Evolutionary conservation across 2,113 vertebrate genomes (phyloP), one percentile per base, ranked within the genome.

Genomic region (Chaetodon auriga): DNA sequence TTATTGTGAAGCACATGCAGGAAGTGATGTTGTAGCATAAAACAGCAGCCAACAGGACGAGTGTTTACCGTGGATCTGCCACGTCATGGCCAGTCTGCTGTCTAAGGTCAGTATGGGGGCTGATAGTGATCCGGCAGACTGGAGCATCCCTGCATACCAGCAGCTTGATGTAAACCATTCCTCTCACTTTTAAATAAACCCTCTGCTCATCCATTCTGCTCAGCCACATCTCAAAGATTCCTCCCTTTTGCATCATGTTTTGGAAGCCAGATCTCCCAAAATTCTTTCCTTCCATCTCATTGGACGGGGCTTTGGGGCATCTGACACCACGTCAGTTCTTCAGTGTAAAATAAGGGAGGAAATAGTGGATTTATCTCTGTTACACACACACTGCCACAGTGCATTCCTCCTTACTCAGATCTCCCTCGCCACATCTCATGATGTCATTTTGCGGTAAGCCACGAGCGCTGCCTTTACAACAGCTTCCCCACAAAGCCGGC

Each of bases 371-470:
- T 55, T 36, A 16, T 58, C 23, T 11, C 54, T 1, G 30, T 23
- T 6, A 41, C 1, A 75, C 36, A 70, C 76, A 48, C 58, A 45
- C 16, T 2, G 60, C 78, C 68, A 71, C 69, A 35, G 9, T 35
- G 68, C 57, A 55, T 64, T 77, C 68, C 68, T 81, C 64, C 82
- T 68, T 3, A 54, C 53, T 87, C 84, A 60, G 43, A 74, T 78
- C 70, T 75, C 55, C 62, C 66, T 86, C 49, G 38, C 89, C 81
- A 43, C 84, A 81, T 75, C 35, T 72, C 73, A 53, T 87, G 89
- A 81, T 70, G 63, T 91, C 87, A 89, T 79, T 69, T 23, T 78
- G 90, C n/a, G 90, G 87, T 75, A 2, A 65, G 35, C 80, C 75
- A n/a, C 1, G 46, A 79, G 68, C 6, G 48, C 66, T 36, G 68